Percentiles rank a stretch among this genome's conserved stretches.
Evolutionary conservation across 2,888 invertebrate species (phyloP).

Genomic region (Sussaba pulchella): DNA sequence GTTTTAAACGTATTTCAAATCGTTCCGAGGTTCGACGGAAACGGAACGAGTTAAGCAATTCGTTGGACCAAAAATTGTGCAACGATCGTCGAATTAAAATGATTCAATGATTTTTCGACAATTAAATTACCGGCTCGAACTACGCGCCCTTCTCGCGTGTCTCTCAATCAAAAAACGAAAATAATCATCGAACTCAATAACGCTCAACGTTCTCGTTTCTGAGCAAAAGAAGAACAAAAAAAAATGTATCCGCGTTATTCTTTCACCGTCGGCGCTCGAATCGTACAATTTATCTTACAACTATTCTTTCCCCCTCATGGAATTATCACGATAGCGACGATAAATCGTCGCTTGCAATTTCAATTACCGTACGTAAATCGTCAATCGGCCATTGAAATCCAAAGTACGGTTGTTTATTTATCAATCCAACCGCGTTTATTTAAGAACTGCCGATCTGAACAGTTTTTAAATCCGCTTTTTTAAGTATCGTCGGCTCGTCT

Average conservation of each 20-base stretch:
- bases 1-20: slow-evolving; percentile 46
- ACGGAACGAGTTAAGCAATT: too few relatives aligned
- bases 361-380: slow-evolving; percentile 12
- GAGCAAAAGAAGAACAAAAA: background rate
- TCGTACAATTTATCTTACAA: slow-evolving; percentile 64
- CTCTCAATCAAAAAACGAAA: background rate
- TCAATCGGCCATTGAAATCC: background rate
- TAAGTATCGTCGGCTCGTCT: slow-evolving; percentile 89
- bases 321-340: slow-evolving; percentile 75
- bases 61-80: background rate
- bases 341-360: slow-evolving; percentile 36
- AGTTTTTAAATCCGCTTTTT: slow-evolving; percentile 83
- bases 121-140: too few relatives aligned
- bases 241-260: background rate
- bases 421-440: slow-evolving; percentile 36
- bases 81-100: slow-evolving; percentile 72
- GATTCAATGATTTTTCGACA: slow-evolving; percentile 56
- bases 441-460: slow-evolving; percentile 79
- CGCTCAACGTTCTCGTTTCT: background rate
- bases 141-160: slow-evolving; percentile 21
- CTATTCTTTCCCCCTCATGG: slow-evolving; percentile 67
- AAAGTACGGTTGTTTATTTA: background rate
- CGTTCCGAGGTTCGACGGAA: too few relatives aligned
- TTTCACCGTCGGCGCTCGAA: slow-evolving; percentile 42
- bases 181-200: slow-evolving; percentile 1